phyloP scores from a whole-genome alignment of 1,140 invertebrate genomes.

The Cylas formicarius region DNA sequence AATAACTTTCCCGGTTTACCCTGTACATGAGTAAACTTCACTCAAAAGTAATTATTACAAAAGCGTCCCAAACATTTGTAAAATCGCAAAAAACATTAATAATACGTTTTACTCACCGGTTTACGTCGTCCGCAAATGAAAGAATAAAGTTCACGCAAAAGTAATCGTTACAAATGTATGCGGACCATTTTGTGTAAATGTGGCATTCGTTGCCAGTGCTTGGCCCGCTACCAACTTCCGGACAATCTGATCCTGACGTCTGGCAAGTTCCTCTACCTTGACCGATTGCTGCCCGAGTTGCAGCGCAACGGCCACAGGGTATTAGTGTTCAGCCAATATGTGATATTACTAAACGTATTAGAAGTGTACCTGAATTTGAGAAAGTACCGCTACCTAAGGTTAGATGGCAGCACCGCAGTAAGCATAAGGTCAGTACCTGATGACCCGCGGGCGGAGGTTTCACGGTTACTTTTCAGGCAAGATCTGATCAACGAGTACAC shows the following conservation, averaged over 20 bases:
- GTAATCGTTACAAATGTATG: background rate
- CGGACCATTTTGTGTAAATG: constrained; percentile 4
- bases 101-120: too few relatives aligned
- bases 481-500: constrained; percentile 74
- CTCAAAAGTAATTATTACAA: too few relatives aligned
- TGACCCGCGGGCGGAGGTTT: background rate
- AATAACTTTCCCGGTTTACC: too few relatives aligned
- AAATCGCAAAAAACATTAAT: too few relatives aligned
- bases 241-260: constrained; percentile 65
- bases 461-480: constrained; percentile 50
- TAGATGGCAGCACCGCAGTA: constrained; percentile 81
- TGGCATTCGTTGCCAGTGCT: constrained; percentile 31
- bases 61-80: too few relatives aligned
- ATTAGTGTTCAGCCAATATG: constrained; percentile 92
- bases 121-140: too few relatives aligned
- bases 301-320: constrained; percentile 69
- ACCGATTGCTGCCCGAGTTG: constrained; percentile 67
- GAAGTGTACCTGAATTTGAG: constrained; percentile 75
- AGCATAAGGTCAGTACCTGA: constrained; percentile 52
- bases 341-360: constrained; percentile 84
- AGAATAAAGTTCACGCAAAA: background rate
- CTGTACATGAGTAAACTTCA: too few relatives aligned
- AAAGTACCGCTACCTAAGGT: constrained; percentile 63
- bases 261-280: constrained; percentile 79
- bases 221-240: constrained; percentile 49